These are phyloP conservation scores for Limulus polyphemus DNA, from an alignment of 2,888 invertebrate genomes.

Conservation along the genomic window DNA sequence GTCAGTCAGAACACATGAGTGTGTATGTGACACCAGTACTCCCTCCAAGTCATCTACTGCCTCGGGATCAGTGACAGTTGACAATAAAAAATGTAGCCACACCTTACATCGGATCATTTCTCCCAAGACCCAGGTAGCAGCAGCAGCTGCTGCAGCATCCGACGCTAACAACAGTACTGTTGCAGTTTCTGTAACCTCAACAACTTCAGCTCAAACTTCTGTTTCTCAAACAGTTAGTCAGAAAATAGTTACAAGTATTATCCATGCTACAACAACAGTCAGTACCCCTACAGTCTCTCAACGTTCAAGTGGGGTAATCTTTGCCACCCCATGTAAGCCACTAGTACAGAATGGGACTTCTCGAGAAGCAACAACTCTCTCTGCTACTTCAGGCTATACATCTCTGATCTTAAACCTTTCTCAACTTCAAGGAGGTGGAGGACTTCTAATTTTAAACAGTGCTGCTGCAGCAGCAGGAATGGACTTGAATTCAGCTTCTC, in stretches of 20 bases:
- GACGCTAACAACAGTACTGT: slow-evolving; percentile 37
- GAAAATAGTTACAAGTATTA: slow-evolving; percentile 12
- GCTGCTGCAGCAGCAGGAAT: slow-evolving; percentile 36
- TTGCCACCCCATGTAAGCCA: slow-evolving; percentile 17
- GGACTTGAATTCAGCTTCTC: slow-evolving; percentile 29
- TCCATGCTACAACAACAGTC: slow-evolving; percentile 14
- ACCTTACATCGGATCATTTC: slow-evolving; percentile 36
- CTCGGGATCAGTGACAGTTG: neutral
- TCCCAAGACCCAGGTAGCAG: slow-evolving; percentile 26
- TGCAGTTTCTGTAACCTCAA: slow-evolving; percentile 31
- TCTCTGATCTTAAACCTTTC: slow-evolving; percentile 63
- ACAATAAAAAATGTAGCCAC: slow-evolving; percentile 26
- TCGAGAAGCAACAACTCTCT: too few species aligned
- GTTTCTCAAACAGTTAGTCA: slow-evolving; percentile 15
- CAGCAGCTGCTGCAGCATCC: slow-evolving; percentile 19
- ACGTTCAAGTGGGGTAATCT: slow-evolving; percentile 19
- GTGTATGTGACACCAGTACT: slow-evolving; percentile 47
- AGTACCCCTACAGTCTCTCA: slow-evolving; percentile 14
- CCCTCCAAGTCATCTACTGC: slow-evolving; percentile 8
- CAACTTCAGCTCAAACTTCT: slow-evolving; percentile 29
- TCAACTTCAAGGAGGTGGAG: slow-evolving; percentile 63
- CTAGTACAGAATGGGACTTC: too few species aligned
- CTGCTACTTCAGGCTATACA: slow-evolving; percentile 21
- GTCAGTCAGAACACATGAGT: slow-evolving; percentile 35
- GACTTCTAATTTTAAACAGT: slow-evolving; percentile 65